These are phyloP conservation scores for Archips crataeganus DNA, from an alignment of 2,888 invertebrate species.

Conservation along the genomic window DNA sequence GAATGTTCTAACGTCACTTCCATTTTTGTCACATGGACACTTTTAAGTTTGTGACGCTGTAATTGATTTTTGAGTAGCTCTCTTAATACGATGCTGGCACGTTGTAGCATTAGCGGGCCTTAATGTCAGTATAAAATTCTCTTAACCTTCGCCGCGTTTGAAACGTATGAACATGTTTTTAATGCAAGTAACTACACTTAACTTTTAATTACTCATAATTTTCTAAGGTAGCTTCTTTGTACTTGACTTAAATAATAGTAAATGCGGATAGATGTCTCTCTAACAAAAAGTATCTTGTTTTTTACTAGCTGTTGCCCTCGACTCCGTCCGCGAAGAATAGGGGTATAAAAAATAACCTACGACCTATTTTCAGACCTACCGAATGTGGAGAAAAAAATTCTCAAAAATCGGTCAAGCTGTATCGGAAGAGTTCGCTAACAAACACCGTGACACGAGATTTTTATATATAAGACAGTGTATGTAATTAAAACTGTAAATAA, in stretches of 20 bases:
- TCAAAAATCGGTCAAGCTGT: no score
- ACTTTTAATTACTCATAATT: slow-evolving; percentile 4
- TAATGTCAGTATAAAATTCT: slow-evolving; percentile 33
- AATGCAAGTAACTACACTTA: not conserved
- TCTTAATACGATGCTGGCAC: slow-evolving; percentile 20
- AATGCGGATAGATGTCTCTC: not conserved
- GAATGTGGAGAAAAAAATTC: no score
- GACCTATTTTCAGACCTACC: no score
- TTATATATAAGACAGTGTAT: no score
- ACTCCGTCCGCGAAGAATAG: no score
- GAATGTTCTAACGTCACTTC: not conserved
- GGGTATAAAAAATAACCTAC: no score
- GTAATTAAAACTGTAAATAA: no score
- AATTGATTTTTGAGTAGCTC: slow-evolving; percentile 42
- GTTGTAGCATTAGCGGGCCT: slow-evolving; percentile 32
- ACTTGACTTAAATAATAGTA: not conserved
- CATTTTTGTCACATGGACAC: slow-evolving; percentile 13
- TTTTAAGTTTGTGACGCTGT: slow-evolving; percentile 20
- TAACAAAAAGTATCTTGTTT: not conserved
- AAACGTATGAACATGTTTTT: slow-evolving; percentile 7
- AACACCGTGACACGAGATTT: no score
- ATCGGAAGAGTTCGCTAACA: no score
- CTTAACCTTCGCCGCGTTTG: slow-evolving; percentile 9
- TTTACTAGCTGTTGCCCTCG: no score
- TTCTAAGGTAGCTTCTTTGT: not conserved